phyloP scores from a whole-genome alignment of 2,888 invertebrate genomes.

The Scrobipalpa atriplicella region DNA sequence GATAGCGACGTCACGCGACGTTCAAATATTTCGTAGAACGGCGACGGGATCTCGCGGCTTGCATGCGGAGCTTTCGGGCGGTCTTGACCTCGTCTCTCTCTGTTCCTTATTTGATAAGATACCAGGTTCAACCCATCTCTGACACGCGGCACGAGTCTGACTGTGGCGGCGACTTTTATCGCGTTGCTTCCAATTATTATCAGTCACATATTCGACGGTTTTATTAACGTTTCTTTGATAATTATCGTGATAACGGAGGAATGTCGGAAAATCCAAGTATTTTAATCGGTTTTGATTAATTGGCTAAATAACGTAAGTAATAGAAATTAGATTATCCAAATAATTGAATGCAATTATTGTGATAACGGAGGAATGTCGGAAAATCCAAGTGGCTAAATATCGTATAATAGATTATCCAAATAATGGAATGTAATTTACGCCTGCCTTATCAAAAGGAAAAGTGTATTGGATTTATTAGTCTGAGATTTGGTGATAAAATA shows the following conservation, averaged over 20 bases:
- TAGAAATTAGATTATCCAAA: background rate
- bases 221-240: background rate
- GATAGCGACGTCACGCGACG: conserved; percentile 43
- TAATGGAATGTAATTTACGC: background rate
- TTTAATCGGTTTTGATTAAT: conserved; percentile 1
- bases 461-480: background rate
- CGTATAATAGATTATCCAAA: background rate
- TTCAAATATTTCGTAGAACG: conserved; percentile 42
- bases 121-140: background rate
- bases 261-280: background rate
- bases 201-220: background rate
- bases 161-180: background rate
- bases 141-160: background rate
- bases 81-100: background rate
- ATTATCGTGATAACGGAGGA: background rate
- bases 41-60: conserved; percentile 2
- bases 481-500: background rate
- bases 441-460: background rate
- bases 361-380: background rate
- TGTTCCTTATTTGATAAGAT: background rate
- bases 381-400: background rate
- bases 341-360: background rate
- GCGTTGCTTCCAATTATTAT: background rate
- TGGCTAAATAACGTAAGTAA: background rate
- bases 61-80: background rate